These are phyloP conservation scores for Uropsilus gracilis DNA, from an alignment of 2,113 vertebrate genomes.

Conservation along the genomic window DNA sequence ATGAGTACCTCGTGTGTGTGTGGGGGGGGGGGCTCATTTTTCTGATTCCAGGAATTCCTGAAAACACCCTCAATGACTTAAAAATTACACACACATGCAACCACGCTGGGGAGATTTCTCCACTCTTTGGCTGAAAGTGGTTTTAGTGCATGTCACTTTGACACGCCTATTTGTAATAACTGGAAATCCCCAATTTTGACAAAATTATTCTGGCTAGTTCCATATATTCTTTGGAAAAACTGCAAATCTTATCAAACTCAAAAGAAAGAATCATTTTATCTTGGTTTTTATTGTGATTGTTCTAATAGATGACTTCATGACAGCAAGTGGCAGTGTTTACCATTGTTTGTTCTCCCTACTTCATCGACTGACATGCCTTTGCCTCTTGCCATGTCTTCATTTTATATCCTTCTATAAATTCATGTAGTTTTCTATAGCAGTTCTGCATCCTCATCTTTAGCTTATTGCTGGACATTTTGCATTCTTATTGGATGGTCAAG, in stretches of 20 bases:
- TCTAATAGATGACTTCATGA: conserved; percentile 10
- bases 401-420: conserved; percentile 29
- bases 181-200: background rate
- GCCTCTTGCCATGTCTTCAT: background rate
- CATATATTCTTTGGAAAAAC: background rate
- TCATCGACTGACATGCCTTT: background rate
- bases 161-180: background rate
- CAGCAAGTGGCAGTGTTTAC: background rate
- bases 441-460: background rate
- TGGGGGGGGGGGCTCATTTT: background rate
- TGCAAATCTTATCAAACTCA: conserved; percentile 9
- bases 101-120: background rate
- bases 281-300: background rate
- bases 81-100: background rate
- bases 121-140: background rate
- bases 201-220: background rate
- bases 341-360: background rate
- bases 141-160: background rate
- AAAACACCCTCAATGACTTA: background rate
- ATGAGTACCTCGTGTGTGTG: too few relatives aligned
- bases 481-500: conserved; percentile 54
- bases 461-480: conserved; percentile 45
- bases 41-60: background rate
- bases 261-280: background rate
- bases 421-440: background rate